Evolutionary conservation across 2,797 vertebrate species (phyloP), one percentile per base, ranked within the genome.

Genomic region (Pipistrellus pipistrellus): DNA sequence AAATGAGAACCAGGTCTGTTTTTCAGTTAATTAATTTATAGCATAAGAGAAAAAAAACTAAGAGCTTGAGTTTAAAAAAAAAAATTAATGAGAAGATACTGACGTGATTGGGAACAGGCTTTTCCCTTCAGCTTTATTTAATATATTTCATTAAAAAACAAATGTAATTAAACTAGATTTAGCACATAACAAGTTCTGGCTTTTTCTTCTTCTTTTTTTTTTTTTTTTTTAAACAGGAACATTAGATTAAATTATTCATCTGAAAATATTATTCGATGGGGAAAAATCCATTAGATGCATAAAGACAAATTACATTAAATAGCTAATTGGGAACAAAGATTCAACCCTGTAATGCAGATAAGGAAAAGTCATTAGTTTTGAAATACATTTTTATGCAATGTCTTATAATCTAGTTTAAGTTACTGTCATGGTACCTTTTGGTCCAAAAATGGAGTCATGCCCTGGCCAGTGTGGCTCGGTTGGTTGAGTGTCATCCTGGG

Each of bases 171-270:
- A 85, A 18, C 15, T 94, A 78, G 72, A 80, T 55, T 93, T 93
- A 86, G 41, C 59, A 18, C 69, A 82, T 75, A 82, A 83, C 41
- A 93, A 95, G 44, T 69, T 64, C 64, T 83, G 48, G 32, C 27
- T n/a, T 15, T 55, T 73, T 38, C n/a, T 38, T 91, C n/a, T 93
- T 85, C 82, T 81, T 23, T 4, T 14, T 10, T 90, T 32, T 92
- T 93, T 88, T 82, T 30, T 90, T 93, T 88, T 83, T 82, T 35
- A 1, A 51, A 78, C 6, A 30, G 73, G 35, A 96, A 88, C 18
- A 44, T 80, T 90, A 83, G 57, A 95, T 96, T 96, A 90, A 95
- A 94, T 96, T 93, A 46, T 75, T 91, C 53, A 53, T 96, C 68
- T 92, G 88, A 93, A 93, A 90, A 91, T 91, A 83, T 32, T 93